phyloP scores from a whole-genome alignment of 2,113 vertebrate species.

The Ondatra zibethicus region DNA sequence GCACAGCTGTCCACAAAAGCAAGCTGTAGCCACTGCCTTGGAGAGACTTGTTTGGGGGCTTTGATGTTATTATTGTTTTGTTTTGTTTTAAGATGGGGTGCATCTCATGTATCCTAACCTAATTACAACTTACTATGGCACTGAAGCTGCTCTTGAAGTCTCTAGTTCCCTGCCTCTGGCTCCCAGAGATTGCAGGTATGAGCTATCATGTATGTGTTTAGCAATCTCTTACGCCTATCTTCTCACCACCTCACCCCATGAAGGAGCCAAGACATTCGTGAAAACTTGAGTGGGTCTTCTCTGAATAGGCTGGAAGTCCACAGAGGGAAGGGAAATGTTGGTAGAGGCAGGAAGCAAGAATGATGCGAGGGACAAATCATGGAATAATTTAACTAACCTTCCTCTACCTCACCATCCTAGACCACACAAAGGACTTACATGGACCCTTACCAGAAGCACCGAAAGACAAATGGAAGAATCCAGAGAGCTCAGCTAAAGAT shows the following conservation, averaged over 20 bases:
- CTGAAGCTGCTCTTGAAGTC: neutral
- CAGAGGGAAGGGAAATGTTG: neutral
- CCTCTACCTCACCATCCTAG: neutral
- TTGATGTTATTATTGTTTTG: neutral
- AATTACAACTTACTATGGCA: neutral
- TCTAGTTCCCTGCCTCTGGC: neutral
- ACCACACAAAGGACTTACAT: too few species aligned
- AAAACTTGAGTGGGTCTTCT: neutral
- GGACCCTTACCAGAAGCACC: neutral
- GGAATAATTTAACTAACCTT: neutral
- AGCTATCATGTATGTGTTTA: neutral
- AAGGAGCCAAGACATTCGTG: neutral
- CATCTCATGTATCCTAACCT: neutral
- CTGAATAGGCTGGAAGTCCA: neutral
- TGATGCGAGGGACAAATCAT: accelerated
- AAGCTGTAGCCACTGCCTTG: neutral
- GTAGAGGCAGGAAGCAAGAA: neutral
- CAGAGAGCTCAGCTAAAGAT: neutral
- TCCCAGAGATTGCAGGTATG: neutral
- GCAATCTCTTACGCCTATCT: neutral
- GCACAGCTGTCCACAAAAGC: neutral
- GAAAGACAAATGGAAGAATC: neutral
- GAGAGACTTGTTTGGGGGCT: neutral
- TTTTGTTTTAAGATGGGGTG: neutral
- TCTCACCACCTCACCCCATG: neutral